Conservation (phyloP, 2,113 vertebrate species). For the Mesocricetus auratus region DNA sequence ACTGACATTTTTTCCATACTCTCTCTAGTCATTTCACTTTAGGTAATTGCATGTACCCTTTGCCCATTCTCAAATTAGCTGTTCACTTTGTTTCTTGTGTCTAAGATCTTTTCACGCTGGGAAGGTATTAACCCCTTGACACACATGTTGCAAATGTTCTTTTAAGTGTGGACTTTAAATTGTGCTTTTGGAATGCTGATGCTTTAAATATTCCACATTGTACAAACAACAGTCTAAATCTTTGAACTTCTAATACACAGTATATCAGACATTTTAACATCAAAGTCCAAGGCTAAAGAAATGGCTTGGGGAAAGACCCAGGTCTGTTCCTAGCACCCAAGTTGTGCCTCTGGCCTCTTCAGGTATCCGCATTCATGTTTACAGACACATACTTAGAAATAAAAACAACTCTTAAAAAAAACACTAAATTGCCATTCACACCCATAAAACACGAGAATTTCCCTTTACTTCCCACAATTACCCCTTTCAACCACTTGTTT, state of each 20-base stretch:
- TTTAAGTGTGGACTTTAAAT: conserved; percentile 5
- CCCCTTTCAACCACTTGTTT: neutral
- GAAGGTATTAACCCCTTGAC: neutral
- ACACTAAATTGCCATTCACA: neutral
- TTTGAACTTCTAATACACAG: neutral
- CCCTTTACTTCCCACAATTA: neutral
- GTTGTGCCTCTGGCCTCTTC: too few relatives aligned
- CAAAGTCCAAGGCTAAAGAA: neutral
- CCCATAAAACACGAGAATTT: neutral
- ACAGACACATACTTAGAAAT: neutral
- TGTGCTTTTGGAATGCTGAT: neutral
- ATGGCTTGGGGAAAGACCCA: neutral
- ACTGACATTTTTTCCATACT: conserved; percentile 4
- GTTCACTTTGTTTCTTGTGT: neutral
- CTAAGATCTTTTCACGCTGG: neutral
- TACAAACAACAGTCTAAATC: neutral
- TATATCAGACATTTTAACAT: neutral
- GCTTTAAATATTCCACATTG: conserved; percentile 11
- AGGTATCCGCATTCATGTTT: too few relatives aligned
- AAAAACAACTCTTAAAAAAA: neutral
- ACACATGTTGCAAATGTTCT: neutral
- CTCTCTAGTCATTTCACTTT: neutral
- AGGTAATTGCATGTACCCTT: neutral
- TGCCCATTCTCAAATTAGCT: neutral
- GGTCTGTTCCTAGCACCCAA: neutral